Conservation (phyloP, 1,140 invertebrate genomes). For the Cyrtorhinus lividipennis region DNA sequence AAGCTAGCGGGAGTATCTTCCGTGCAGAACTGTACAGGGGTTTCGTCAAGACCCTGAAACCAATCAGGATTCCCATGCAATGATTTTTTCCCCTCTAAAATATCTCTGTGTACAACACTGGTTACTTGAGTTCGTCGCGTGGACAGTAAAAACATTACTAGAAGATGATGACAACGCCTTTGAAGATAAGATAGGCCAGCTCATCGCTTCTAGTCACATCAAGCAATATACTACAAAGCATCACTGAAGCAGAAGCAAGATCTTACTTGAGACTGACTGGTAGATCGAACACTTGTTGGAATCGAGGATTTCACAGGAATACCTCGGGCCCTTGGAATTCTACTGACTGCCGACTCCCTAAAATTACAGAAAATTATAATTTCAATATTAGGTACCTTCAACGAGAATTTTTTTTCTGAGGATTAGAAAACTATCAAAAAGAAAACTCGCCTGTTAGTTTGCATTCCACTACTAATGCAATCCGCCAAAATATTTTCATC, state of each 20-base stretch:
- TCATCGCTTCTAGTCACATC: too few species aligned
- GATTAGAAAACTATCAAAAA: too few species aligned
- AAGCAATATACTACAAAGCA: too few species aligned
- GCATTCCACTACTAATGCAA: constrained; percentile 58
- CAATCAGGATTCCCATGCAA: constrained; percentile 1
- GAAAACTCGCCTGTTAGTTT: constrained; percentile 33
- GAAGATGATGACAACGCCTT: too few species aligned
- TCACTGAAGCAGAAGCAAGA: too few species aligned
- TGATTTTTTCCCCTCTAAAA: neutral
- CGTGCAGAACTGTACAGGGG: constrained; percentile 39
- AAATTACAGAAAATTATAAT: constrained; percentile 24
- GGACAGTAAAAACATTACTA: too few species aligned
- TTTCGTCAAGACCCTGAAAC: constrained; percentile 15
- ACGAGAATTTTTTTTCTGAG: too few species aligned
- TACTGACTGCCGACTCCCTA: constrained; percentile 9
- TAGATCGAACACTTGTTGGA: too few species aligned
- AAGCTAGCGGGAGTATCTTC: constrained; percentile 63
- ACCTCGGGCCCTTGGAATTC: constrained; percentile 11
- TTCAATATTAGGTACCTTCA: neutral
- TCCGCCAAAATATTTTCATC: constrained; percentile 48
- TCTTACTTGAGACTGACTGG: too few species aligned
- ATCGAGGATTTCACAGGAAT: constrained; percentile 17
- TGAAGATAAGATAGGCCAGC: too few species aligned
- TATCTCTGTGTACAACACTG: too few species aligned
- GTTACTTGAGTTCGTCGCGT: too few species aligned